These are phyloP conservation scores for Caenorhabditis sp. DNA, from an alignment of 2,888 invertebrate species.

Conservation along the genomic window DNA sequence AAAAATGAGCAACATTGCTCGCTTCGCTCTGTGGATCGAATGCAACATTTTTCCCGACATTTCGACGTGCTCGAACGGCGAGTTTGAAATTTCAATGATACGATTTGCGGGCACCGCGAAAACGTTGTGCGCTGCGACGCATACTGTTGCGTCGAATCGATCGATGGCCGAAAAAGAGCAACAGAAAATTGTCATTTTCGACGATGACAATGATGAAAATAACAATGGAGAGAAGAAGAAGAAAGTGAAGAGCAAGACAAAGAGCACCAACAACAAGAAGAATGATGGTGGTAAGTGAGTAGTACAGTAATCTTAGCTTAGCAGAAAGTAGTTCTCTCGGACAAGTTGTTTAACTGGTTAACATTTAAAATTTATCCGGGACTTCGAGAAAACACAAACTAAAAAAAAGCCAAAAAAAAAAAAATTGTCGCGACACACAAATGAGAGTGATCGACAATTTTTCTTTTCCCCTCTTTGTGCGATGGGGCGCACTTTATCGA, in stretches of 20 bases:
- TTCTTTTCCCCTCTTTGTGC: too few relatives aligned
- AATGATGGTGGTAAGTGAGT: neutral
- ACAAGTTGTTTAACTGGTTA: neutral
- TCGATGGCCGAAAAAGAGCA: too few relatives aligned
- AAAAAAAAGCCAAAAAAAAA: too few relatives aligned
- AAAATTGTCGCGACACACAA: too few relatives aligned
- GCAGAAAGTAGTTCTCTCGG: neutral
- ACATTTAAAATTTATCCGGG: too few relatives aligned
- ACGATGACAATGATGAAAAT: slow-evolving; percentile 13
- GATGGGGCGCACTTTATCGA: too few relatives aligned
- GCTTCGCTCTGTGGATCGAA: slow-evolving; percentile 29
- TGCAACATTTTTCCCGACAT: slow-evolving; percentile 28
- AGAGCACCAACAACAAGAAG: too few relatives aligned
- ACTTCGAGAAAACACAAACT: too few relatives aligned
- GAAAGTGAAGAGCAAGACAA: slow-evolving; percentile 10
- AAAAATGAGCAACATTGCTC: slow-evolving; percentile 10
- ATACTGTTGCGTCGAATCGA: neutral
- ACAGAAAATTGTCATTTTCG: too few relatives aligned
- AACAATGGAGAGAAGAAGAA: slow-evolving; percentile 3
- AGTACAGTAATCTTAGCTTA: neutral
- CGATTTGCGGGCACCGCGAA: slow-evolving; percentile 4
- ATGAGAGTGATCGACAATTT: too few relatives aligned
- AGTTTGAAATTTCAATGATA: slow-evolving; percentile 35
- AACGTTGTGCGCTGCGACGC: neutral
- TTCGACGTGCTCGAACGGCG: slow-evolving; percentile 5